Percentiles rank a stretch among this genome's conserved stretches.
These are phyloP conservation scores for Drosophila lowei DNA, from an alignment of 1,140 invertebrate species.

Conservation along the genomic window DNA sequence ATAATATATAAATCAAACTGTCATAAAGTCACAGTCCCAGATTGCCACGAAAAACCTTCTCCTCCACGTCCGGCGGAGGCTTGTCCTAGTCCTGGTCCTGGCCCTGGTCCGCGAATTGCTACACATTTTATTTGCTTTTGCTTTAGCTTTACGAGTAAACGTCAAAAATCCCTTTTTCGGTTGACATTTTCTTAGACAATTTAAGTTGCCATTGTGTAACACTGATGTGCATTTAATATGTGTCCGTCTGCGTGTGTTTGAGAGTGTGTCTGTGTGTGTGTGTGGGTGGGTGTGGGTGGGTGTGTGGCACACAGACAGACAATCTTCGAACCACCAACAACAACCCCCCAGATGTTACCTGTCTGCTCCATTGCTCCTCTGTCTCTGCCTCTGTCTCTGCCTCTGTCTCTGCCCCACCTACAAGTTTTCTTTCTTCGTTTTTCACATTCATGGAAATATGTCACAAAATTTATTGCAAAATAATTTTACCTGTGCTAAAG, in stretches of 20 bases:
- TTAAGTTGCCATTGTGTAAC: conserved; percentile 63
- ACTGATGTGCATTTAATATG: conserved; percentile 74
- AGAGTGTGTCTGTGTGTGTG: neutral
- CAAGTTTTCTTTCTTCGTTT: conserved; percentile 42
- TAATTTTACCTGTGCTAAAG: conserved; percentile 57
- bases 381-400: neutral
- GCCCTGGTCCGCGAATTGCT: conserved; percentile 1
- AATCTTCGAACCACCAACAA: conserved; percentile 25
- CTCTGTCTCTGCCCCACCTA: conserved; percentile 21
- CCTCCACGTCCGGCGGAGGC: no score
- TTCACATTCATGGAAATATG: conserved; percentile 75
- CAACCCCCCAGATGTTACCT: conserved; percentile 70
- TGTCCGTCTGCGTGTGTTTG: conserved; percentile 22
- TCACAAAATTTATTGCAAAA: conserved; percentile 82
- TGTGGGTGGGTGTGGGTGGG: conserved; percentile 9
- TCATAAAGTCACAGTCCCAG: conserved; percentile 73
- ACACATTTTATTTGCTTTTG: conserved; percentile 42
- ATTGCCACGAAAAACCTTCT: conserved; percentile 31
- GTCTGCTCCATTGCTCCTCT: conserved; percentile 37
- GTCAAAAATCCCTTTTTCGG: conserved; percentile 35
- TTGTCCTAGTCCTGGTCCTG: neutral
- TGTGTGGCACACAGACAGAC: conserved; percentile 23
- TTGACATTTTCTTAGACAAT: conserved; percentile 65
- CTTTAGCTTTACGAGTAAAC: conserved; percentile 18
- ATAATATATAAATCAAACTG: conserved; percentile 83